phyloP scores from a whole-genome alignment of 2,113 vertebrate genomes.

The Alexandromys fortis region DNA sequence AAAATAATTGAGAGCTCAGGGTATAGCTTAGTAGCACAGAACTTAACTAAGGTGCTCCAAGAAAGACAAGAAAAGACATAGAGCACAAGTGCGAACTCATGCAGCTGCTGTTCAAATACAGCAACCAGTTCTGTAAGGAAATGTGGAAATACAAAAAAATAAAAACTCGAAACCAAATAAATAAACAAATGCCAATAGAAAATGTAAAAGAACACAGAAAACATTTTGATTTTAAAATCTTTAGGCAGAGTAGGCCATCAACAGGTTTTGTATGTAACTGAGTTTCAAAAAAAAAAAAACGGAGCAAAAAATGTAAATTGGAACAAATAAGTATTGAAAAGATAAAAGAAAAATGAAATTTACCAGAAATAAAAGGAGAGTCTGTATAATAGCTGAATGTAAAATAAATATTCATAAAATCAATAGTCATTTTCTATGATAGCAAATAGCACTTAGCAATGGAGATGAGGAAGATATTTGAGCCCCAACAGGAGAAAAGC shows the following conservation, averaged over 20 bases:
- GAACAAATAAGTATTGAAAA: constrained; percentile 21
- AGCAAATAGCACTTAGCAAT: constrained; percentile 48
- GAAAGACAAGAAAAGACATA: background rate
- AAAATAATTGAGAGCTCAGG: background rate
- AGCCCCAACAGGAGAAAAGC: background rate
- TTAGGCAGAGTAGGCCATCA: background rate
- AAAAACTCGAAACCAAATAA: background rate
- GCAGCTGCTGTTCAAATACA: constrained; percentile 11
- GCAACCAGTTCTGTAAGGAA: background rate
- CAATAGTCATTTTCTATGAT: constrained; percentile 34
- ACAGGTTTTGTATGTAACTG: constrained; percentile 9
- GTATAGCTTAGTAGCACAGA: background rate
- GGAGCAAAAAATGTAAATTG: background rate
- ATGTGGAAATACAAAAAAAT: background rate
- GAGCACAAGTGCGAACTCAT: background rate
- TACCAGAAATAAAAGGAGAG: constrained; percentile 30
- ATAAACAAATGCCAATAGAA: constrained; percentile 21
- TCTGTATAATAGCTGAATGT: background rate
- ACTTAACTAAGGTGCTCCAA: background rate
- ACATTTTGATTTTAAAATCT: constrained; percentile 13
- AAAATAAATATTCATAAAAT: constrained; percentile 31
- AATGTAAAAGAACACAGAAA: constrained; percentile 36
- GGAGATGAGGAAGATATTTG: background rate
- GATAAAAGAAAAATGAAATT: background rate
- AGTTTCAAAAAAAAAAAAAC: background rate